Evolutionary conservation across 2,113 vertebrate species (phyloP).

Genomic region (Rousettus leschenaultii): DNA sequence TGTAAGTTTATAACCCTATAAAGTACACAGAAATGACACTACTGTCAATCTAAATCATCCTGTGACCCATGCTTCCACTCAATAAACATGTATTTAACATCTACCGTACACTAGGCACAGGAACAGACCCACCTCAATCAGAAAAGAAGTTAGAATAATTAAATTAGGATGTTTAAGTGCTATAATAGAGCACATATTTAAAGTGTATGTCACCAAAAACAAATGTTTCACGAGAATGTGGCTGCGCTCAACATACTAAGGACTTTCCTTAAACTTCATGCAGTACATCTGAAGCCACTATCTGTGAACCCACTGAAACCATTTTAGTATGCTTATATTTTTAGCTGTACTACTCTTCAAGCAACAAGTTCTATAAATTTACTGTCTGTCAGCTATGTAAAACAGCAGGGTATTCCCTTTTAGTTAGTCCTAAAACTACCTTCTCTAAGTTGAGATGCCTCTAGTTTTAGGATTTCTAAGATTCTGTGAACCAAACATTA

Average conservation of each 20-base stretch:
- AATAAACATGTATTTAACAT: background rate
- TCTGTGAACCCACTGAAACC: background rate
- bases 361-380: background rate
- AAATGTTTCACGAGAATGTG: background rate
- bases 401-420: background rate
- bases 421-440: background rate
- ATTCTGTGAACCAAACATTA: background rate
- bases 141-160: background rate
- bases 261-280: background rate
- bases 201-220: background rate
- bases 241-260: background rate
- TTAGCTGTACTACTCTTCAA: background rate
- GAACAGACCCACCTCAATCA: background rate
- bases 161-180: background rate
- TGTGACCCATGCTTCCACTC: background rate
- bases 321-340: constrained; percentile 23
- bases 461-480: background rate
- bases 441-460: background rate
- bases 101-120: background rate
- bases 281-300: background rate
- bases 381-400: background rate
- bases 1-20: background rate
- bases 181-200: background rate
- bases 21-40: background rate
- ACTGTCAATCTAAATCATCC: background rate